Base-by-base conservation (phyloP, 2,113 vertebrate genomes). In the Astur gentilis region DNA sequence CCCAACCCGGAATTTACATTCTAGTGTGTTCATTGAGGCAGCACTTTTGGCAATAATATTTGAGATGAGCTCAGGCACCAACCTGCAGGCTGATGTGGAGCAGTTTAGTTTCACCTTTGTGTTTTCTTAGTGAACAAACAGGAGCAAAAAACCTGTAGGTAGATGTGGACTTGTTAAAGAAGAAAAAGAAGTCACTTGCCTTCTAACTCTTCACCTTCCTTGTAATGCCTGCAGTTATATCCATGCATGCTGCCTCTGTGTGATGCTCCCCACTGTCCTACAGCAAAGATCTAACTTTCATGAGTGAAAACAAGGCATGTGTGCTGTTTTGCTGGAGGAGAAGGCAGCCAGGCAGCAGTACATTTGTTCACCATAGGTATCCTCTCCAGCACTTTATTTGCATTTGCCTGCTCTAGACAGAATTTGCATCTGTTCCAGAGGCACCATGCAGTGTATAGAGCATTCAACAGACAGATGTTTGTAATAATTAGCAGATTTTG, bases 391-490 rank as follows among this genome's bases (percentile, higher is more conserved):
- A 5, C 72, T 82, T 60, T 10, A 78, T 79, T 61, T 91, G 93
- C 77, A 42, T 94, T 89, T 85, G 60, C 66, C 69, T 72, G 72
- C 83, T 89, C 65, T 31, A 67, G 84, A 71, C 89, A 67, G 81
- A 14, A 70, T 54, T 49, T 38, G 73, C 77, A 34, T 42, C n/a
- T 84, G 93, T 31, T 71, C 69, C 60, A 73, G 66, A 34, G 83
- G 72, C 77, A 14, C 16, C 83, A 11, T 5, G 55, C 93, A 54
- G 86, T 4, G 93, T 72, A 6, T 78, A 45, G 36, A 65, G 66
- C 18, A 27, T 29, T 90, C 89, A 32, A 25, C 78, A 88, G 85
- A 82, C 93, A 92, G 90, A 19, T 95, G 94, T 57, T 90, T 87
- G 91, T 58, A 44, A 44, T 75, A 75, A 69, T 45, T 27, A 83